These are phyloP conservation scores for Pristionchus fissidentatus DNA, from an alignment of 2,888 invertebrate species.

Conservation along the genomic window DNA sequence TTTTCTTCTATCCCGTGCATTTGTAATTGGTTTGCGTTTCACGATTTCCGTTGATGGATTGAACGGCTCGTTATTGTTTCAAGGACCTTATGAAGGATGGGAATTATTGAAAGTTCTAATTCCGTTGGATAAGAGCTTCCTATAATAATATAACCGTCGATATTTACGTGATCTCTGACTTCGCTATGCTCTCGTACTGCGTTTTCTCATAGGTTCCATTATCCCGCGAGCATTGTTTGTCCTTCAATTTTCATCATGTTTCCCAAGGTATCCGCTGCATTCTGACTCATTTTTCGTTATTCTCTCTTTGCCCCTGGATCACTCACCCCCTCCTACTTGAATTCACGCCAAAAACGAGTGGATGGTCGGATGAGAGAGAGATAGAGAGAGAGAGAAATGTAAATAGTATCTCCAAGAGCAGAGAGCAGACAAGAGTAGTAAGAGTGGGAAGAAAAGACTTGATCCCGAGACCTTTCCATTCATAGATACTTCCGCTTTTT, in stretches of 20 bases:
- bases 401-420: constrained; percentile 33
- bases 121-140: too few relatives aligned
- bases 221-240: neutral
- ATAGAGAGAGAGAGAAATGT: constrained; percentile 37
- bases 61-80: too few relatives aligned
- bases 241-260: constrained; percentile 17
- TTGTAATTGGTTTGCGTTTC: too few relatives aligned
- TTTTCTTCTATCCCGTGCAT: too few relatives aligned
- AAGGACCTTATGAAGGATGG: too few relatives aligned
- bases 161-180: too few relatives aligned
- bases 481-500: constrained; percentile 28
- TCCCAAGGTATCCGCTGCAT: too few relatives aligned
- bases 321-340: constrained; percentile 35
- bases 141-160: too few relatives aligned
- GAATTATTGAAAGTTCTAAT: too few relatives aligned
- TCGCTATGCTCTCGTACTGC: constrained; percentile 29
- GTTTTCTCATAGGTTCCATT: constrained; percentile 24
- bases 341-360: constrained; percentile 39
- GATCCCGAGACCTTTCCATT: constrained; percentile 9
- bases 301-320: neutral
- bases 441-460: constrained; percentile 27
- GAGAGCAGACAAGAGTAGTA: constrained; percentile 28
- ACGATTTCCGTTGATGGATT: too few relatives aligned
- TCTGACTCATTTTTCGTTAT: too few relatives aligned
- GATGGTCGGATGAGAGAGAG: neutral